A percentile compares a stretch with the other conserved stretches of the same genome.
Conservation (phyloP, 2,888 invertebrate species). For the Palloptera scutellata region DNA sequence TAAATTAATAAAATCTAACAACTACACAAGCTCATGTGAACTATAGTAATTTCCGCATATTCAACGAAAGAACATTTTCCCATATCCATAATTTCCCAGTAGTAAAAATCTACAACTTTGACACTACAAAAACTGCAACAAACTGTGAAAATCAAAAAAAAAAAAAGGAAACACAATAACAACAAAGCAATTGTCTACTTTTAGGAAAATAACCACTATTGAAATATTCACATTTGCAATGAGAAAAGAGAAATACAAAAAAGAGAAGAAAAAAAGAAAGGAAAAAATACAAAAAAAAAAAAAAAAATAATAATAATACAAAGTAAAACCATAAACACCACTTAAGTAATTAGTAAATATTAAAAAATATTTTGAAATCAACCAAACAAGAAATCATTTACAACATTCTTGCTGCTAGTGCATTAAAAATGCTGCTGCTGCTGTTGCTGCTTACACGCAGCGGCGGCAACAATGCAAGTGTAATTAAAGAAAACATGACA, state of each 20-base stretch:
- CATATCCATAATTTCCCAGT: too few relatives aligned
- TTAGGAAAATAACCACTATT: slow-evolving; percentile 26
- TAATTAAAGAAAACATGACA: background rate
- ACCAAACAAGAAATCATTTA: too few relatives aligned
- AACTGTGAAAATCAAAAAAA: slow-evolving; percentile 3
- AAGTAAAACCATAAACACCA: slow-evolving; percentile 35
- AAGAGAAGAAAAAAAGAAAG: background rate
- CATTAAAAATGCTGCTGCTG: too few relatives aligned
- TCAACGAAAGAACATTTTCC: too few relatives aligned
- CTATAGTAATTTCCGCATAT: too few relatives aligned
- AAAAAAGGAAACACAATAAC: slow-evolving; percentile 12
- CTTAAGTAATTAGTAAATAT: slow-evolving; percentile 41
- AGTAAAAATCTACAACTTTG: too few relatives aligned
- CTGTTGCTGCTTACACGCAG: too few relatives aligned
- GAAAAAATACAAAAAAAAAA: background rate
- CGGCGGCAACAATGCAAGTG: slow-evolving; percentile 8
- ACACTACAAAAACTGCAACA: slow-evolving; percentile 5
- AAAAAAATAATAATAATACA: background rate
- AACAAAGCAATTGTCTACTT: slow-evolving; percentile 9
- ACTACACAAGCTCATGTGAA: too few relatives aligned
- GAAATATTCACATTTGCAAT: slow-evolving; percentile 42
- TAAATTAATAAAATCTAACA: too few relatives aligned
- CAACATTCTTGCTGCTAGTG: too few relatives aligned
- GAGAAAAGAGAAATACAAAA: slow-evolving; percentile 6
- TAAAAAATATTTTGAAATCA: slow-evolving; percentile 24